Percentiles rank a stretch among this genome's conserved stretches.
phyloP scores from a whole-genome alignment of 2,888 invertebrate genomes.

The Cacoxenus indagator region DNA sequence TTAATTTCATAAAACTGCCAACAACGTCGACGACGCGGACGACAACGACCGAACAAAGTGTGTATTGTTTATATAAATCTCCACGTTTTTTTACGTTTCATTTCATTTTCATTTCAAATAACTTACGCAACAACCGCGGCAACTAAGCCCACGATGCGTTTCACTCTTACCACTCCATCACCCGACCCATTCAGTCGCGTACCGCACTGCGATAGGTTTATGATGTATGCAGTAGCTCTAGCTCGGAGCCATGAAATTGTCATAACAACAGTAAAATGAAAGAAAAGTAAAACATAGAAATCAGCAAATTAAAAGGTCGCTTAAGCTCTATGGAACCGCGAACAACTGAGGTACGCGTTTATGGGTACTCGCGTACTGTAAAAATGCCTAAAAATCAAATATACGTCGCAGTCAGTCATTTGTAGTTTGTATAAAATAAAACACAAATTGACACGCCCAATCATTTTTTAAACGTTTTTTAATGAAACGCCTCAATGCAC shows the following conservation, averaged over 20 bases:
- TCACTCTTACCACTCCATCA: neutral
- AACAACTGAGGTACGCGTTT: neutral
- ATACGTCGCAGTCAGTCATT: neutral
- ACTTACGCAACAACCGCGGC: neutral
- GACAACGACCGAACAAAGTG: neutral
- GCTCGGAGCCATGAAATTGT: neutral
- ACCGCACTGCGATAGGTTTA: too few relatives aligned
- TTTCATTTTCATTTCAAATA: slow-evolving; percentile 1
- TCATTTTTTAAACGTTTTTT: slow-evolving; percentile 5
- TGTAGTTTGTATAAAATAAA: neutral
- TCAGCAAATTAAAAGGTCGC: slow-evolving; percentile 3
- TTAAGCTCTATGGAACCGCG: neutral
- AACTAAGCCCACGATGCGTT: neutral
- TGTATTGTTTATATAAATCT: neutral
- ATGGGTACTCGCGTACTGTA: neutral
- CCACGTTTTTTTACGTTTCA: neutral
- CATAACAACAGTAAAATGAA: neutral
- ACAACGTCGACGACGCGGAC: neutral
- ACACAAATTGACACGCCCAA: slow-evolving; percentile 54
- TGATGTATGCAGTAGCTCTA: neutral
- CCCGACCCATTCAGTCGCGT: neutral
- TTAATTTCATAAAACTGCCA: slow-evolving; percentile 48
- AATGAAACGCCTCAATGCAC: slow-evolving; percentile 62
- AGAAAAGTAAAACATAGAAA: neutral
- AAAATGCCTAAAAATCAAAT: neutral